Base-by-base conservation (phyloP, 1,140 invertebrate species). In the Papilio machaon region DNA sequence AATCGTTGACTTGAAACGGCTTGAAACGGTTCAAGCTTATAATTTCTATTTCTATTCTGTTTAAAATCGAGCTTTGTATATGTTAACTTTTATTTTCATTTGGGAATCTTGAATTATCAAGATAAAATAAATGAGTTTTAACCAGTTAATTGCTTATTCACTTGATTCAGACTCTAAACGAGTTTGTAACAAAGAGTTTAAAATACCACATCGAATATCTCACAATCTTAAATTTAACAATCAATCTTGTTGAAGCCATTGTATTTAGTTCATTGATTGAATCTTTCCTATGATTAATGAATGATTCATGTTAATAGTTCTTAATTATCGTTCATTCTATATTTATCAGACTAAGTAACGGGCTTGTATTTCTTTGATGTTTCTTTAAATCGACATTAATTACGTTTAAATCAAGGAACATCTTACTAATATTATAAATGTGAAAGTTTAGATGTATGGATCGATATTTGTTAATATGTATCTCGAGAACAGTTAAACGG, bases 271-370 rank as follows among this genome's bases (percentile, higher is more conserved):
- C 73, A 74, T 75, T 75, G 73, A 75, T 49, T 75, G 43, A 49
- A 49, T 75, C 73, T 75, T 75, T 52, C 11, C 73, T 75, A 49
- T 75, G 73, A 75, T 75, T 75, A 75, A 75, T 75, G 73, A 75
- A 49, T 49, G 17, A 46, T 49, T 43, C 38, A 43, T 73, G 19
- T 11, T 47, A 73, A 67, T 67, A 17, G 64, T 35, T 67, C 64
- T 19, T 73, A 73, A 73, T 73, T 73, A 73, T 73, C 30, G 11
- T 67, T 67, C 30, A 67, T 67, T 67, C 23, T 67, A 15, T 67
- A 38, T 67, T 13, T 67, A 35, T 67, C 64, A 15, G 17, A 9
- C 58, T 60, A 15, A 67, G 64, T 70, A 70, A 70, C 64, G 64
- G 64, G 1, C 5, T 70, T 38, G 15, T 70, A 2, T 54, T 54